Base-by-base conservation (phyloP, 2,113 vertebrate genomes). In the Crotophaga sulcirostris region DNA sequence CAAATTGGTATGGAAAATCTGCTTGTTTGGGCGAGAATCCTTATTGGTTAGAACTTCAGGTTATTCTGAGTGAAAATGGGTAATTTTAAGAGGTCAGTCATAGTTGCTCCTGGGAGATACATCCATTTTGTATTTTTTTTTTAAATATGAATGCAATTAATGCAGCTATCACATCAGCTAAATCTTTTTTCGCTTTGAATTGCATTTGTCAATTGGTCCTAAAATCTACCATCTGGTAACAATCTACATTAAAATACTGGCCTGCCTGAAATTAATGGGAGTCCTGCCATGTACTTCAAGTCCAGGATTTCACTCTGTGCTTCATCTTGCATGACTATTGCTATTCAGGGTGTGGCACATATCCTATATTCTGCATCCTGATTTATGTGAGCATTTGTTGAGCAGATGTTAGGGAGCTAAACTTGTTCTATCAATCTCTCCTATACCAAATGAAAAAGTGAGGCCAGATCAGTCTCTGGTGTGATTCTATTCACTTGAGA, bases 311-410 rank as follows among this genome's bases (percentile, higher is more conserved):
- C 62, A 45, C 73, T 79, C 60, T 3, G 2, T 34, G 86, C 88
- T 87, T 92, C 69, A 21, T 90, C 85, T 87, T 87, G 88, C 72
- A 38, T 86, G 76, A 90, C 83, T 93, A 2, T 67, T 95, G 88
- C 76, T 93, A 54, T 81, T 81, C 73, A 72, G 93, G 96, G 90
- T 87, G 93, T 86, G 94, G 76, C 90, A 87, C 84, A 92, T 83
- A 74, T 7, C 26, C 75, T 90, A 52, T 90, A 70, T 91, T 91
- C 87, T 93, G 68, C 73, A 52, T 87, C 51, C 55, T 90, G 89
- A 94, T 94, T 87, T 91, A 90, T 96, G 90, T n/a, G 79, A 90
- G 68, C 92, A 87, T 97, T 93, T 97, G 93, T 74, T 47, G 44
- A 85, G 49, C 91, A 96, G 94, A 96, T 93, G 91, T 93, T 81